Evolutionary conservation across 2,113 vertebrate genomes (phyloP).

Genomic region (Salvelinus fontinalis): DNA sequence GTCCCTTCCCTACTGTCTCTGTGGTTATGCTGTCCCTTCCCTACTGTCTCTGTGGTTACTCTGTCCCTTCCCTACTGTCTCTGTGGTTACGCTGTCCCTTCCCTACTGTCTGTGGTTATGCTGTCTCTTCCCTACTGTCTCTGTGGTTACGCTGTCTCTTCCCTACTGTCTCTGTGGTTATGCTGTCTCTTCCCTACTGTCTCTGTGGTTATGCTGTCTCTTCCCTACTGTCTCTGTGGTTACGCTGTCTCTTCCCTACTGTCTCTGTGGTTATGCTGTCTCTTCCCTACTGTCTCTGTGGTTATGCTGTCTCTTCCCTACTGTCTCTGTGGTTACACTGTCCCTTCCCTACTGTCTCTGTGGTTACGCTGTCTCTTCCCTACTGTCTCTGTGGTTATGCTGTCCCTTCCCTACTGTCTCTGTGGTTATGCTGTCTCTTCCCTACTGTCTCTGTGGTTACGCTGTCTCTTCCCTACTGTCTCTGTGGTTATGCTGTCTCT

Average conservation of each 20-base stretch:
- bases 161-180: neutral
- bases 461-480: neutral
- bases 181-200: neutral
- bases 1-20: neutral
- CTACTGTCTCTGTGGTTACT: neutral
- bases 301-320: neutral
- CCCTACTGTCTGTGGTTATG: neutral
- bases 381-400: neutral
- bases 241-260: no score
- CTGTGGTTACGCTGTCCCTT: neutral
- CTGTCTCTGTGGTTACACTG: neutral
- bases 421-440: neutral
- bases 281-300: neutral
- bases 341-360: neutral
- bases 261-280: neutral
- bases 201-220: neutral
- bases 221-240: neutral
- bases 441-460: neutral
- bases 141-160: neutral
- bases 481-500: neutral
- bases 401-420: neutral
- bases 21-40: neutral
- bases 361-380: no score
- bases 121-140: neutral
- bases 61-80: neutral